Base-by-base conservation (phyloP, 2,113 vertebrate genomes). In the Buteo buteo region DNA sequence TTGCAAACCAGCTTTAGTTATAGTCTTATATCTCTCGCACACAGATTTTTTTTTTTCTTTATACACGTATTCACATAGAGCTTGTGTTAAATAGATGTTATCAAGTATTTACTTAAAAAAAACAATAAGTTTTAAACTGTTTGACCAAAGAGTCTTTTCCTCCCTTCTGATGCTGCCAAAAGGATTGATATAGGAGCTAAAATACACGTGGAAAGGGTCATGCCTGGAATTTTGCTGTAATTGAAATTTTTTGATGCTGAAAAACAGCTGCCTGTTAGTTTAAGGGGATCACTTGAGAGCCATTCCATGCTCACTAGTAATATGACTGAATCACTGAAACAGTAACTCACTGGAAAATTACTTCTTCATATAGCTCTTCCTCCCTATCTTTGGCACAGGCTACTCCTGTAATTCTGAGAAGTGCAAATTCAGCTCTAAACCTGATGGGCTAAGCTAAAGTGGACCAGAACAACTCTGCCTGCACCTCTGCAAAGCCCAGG, bases 41-140 rank as follows among this genome's bases (percentile, higher is more conserved):
- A 69, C 73, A 95, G 83, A 61, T 72, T 72, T 93, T 94, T 95
- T 94, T 95, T 95, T 93, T 93, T 42, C 40, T 59, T 88, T 93
- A 42, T 79, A 42, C 78, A 90, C 0, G 2, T 77, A 94, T 66
- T 95, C 91, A 85, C 66, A 22, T 72, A 87, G 78, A 80, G 50
- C 50, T 94, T 86, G 87, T 85, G 71, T 74, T 95, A 95, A 93
- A 95, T 86, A 96, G 95, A 94, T 94, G 93, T 94, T 95, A 97
- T 97, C 96, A 97, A 91, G 71, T 94, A 95, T 93, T 97, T 94
- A 94, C 76, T 97, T 86, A 4, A 77, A 96, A 96, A 96, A 96
- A 71, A 34, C 82, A 96, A 96, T 96, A 89, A 69, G 54, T 95
- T 96, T 94, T 80, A 93, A 96, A 91, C 84, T 87, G 57, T 90